Evolutionary conservation across 64 coral and sea anemone species (phyloP).

Genomic region (Montipora efflorescens): DNA sequence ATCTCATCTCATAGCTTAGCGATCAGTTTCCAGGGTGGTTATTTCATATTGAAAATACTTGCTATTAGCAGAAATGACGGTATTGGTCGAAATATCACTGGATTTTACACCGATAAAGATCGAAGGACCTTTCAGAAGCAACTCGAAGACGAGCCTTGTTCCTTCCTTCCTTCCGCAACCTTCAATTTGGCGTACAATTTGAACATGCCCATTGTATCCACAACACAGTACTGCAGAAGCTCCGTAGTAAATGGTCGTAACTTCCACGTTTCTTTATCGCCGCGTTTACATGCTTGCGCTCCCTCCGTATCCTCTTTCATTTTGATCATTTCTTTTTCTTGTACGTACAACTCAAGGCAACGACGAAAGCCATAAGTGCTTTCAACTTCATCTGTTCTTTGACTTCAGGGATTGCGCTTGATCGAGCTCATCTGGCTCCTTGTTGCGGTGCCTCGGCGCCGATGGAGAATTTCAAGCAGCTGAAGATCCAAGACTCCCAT

Average conservation of each 20-base stretch:
- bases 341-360: constrained; percentile 60
- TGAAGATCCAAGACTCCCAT: constrained; percentile 78
- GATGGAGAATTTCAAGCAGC: constrained; percentile 74
- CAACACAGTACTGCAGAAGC: constrained; percentile 40
- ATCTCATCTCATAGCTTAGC: no score
- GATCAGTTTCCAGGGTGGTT: no score
- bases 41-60: no score
- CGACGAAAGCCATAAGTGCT: constrained; percentile 52
- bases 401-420: neutral
- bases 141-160: constrained; percentile 37
- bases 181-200: constrained; percentile 61
- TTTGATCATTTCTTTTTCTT: constrained; percentile 33
- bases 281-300: neutral
- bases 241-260: constrained; percentile 15
- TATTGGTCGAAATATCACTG: constrained; percentile 62
- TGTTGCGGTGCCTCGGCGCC: neutral
- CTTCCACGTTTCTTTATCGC: constrained; percentile 4
- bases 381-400: constrained; percentile 39
- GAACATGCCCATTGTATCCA: constrained; percentile 70
- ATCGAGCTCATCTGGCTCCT: neutral
- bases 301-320: constrained; percentile 17
- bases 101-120: constrained; percentile 58
- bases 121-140: constrained; percentile 73
- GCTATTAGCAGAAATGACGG: neutral
- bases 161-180: constrained; percentile 15